Base-by-base conservation (phyloP, 2,888 invertebrate genomes). In the Trachelus stipa region DNA sequence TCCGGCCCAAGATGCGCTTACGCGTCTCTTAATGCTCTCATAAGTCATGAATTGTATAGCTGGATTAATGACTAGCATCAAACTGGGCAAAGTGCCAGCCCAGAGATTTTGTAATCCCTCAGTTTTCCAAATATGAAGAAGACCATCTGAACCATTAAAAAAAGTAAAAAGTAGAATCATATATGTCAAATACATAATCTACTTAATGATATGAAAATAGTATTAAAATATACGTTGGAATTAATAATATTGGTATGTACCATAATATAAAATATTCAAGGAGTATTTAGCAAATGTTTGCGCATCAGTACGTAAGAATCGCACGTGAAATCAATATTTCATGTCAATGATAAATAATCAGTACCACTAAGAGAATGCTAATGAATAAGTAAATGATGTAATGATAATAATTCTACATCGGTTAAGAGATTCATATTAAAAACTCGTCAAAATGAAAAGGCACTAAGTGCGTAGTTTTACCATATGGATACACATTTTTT, bases 21-120 rank as follows among this genome's bases (percentile, higher is more conserved):
- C 91, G 83, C 93, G 93, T 79, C 97, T 93, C 91, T 98, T 98
- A 23, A 98, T 92, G 77, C 95, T 92, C 92, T 98, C 98, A 90
- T 98, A 98, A 76, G 97, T 95, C 94, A 98, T 97, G 90, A 98
- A 98, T 90, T 98, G 98, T 81, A 98, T 94, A 0, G 98, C 97
- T 30, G 98, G 98, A 92, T 98, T 98, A 12, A 95, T 94, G 33
- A 97, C 97, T 68, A 98, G 92, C 79, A 98, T 92, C n/a, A 98
- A 91, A 1, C 98, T 98, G 4, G 98, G 96, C 68, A 95, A 91
- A 0, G 96, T 94, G 15, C 98, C 97, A 37, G 96, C 95, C 97
- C 98, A 98, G 40, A 98, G 92, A 0, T 95, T 95, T 77, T 91
- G 89, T 1, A 95, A 82, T 15, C 98, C 98, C 92, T 98, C 98